Evolutionary conservation across 2,113 vertebrate species (phyloP).

Genomic region (Ptilonorhynchus violaceus): DNA sequence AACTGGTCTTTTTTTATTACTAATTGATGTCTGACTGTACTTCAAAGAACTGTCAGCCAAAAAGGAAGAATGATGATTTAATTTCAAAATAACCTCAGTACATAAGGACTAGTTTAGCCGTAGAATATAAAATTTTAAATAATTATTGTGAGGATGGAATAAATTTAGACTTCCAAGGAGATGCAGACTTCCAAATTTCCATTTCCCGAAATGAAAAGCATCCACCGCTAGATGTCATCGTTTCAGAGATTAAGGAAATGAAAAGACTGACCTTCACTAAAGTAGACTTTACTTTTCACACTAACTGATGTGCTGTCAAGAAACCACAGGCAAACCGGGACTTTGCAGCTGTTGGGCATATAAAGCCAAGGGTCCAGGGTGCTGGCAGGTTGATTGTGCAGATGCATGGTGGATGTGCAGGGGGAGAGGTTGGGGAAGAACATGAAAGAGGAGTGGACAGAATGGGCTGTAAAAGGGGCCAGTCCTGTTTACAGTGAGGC

Average conservation of each 20-base stretch:
- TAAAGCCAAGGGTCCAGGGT: neutral
- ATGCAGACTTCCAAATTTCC: neutral
- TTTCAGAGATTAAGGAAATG: neutral
- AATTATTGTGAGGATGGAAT: neutral
- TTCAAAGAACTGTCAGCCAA: neutral
- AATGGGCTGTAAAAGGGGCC: neutral
- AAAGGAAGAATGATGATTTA: neutral
- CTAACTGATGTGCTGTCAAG: neutral
- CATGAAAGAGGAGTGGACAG: neutral
- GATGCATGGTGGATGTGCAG: neutral
- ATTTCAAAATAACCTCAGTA: neutral
- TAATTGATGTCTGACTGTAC: neutral
- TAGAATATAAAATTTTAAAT: neutral
- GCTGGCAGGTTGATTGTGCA: neutral
- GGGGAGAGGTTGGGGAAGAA: neutral
- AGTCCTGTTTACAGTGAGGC: neutral
- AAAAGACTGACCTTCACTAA: neutral
- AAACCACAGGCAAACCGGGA: fast-evolving
- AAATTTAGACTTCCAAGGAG: neutral
- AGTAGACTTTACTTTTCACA: neutral
- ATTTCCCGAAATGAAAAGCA: neutral
- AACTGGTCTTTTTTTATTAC: neutral
- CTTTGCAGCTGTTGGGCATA: neutral
- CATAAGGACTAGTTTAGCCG: neutral
- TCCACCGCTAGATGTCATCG: slow-evolving; percentile 44